These are phyloP conservation scores for Unio delphinus DNA, from an alignment of 2,888 invertebrate genomes.

Conservation along the genomic window DNA sequence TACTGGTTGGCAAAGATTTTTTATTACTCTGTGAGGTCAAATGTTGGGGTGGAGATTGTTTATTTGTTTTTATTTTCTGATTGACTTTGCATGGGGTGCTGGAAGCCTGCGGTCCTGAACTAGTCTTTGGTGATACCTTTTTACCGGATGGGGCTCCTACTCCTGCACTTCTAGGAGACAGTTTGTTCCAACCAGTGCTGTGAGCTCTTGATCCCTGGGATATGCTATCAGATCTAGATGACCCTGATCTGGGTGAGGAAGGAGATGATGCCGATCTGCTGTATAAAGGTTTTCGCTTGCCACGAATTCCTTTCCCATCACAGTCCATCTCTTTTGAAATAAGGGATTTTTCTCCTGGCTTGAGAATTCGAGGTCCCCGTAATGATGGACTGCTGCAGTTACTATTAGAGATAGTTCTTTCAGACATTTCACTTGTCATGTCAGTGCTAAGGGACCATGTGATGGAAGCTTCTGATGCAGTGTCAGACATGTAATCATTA, in stretches of 20 bases:
- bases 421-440: constrained; percentile 48
- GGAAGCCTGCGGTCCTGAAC: constrained; percentile 35
- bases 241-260: constrained; percentile 1
- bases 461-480: constrained; percentile 59
- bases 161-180: too few relatives aligned
- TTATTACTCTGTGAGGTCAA: constrained; percentile 14
- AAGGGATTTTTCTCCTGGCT: constrained; percentile 66
- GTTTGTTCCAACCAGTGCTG: too few relatives aligned
- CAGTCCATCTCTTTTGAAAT: constrained; percentile 8
- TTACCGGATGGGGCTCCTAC: background rate
- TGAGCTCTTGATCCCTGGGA: constrained; percentile 7
- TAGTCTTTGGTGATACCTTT: constrained; percentile 16
- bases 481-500: constrained; percentile 82
- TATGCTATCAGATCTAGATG: constrained; percentile 12
- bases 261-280: constrained; percentile 22
- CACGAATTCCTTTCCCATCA: constrained; percentile 43
- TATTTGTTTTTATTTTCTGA: constrained; percentile 17
- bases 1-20: constrained; percentile 10
- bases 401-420: constrained; percentile 39
- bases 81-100: constrained; percentile 42
- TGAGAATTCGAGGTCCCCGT: constrained; percentile 73
- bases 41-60: constrained; percentile 28
- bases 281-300: constrained; percentile 56
- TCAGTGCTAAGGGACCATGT: constrained; percentile 63
- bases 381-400: constrained; percentile 38